These are phyloP conservation scores for Melanotaenia trifasciata DNA, from an alignment of 2,797 vertebrate species.

Conservation along the genomic window DNA sequence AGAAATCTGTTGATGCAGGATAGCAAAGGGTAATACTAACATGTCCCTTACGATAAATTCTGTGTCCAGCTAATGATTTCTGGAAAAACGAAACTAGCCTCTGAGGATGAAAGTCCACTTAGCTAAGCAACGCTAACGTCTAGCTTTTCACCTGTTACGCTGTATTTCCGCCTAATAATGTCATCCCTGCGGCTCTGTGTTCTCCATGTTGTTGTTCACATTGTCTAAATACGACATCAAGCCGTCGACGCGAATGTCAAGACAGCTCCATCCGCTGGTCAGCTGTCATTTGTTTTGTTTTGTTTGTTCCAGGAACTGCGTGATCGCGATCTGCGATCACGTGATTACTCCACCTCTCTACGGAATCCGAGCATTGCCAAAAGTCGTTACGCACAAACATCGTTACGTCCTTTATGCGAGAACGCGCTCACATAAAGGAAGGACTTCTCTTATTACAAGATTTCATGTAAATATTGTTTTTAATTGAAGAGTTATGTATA, in stretches of 20 bases:
- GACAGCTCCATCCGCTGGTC: constrained; percentile 8
- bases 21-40: neutral
- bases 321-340: constrained; percentile 61
- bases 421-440: neutral
- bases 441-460: neutral
- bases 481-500: neutral
- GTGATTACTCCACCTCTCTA: constrained; percentile 74
- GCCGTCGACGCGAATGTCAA: constrained; percentile 3
- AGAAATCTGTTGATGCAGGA: neutral
- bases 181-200: neutral
- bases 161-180: neutral
- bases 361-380: constrained; percentile 54
- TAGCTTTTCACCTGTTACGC: constrained; percentile 10
- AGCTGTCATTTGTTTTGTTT: constrained; percentile 82
- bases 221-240: constrained; percentile 27
- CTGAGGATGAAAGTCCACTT: neutral
- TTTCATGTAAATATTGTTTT: neutral
- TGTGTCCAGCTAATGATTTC: neutral
- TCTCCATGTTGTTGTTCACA: neutral
- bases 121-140: constrained; percentile 50
- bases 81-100: constrained; percentile 47
- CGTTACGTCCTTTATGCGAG: neutral
- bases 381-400: neutral
- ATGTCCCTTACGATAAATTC: neutral
- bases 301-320: constrained; percentile 69